Percentiles rank a stretch among this genome's conserved stretches.
Conservation (phyloP, 2,797 vertebrate genomes). For the Jordanella pulchra region DNA sequence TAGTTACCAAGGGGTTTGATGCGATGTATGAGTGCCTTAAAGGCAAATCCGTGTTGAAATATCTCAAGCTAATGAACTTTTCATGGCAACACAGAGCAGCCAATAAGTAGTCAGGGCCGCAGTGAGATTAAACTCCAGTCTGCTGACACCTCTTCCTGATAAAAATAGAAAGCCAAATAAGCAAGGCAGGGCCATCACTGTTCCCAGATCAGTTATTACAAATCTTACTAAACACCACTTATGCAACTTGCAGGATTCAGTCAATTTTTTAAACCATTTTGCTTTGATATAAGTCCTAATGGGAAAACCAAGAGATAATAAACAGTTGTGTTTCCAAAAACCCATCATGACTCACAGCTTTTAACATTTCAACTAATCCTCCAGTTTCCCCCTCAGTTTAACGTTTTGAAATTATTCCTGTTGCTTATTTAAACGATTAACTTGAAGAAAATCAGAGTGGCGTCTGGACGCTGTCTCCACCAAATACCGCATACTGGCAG, state of each 20-base stretch:
- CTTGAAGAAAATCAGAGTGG: not conserved
- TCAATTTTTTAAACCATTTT: not conserved
- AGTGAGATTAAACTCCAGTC: conserved; percentile 5
- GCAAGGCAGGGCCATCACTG: not conserved
- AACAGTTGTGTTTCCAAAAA: not conserved
- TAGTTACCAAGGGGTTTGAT: not conserved
- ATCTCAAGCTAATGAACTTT: conserved; percentile 15
- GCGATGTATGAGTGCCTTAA: not conserved
- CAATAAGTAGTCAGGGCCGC: conserved; percentile 29
- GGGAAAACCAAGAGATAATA: not conserved
- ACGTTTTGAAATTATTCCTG: not conserved
- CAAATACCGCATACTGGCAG: not conserved
- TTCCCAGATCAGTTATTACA: not conserved
- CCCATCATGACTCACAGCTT: not conserved
- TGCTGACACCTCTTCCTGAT: not conserved
- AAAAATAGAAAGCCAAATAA: not conserved
- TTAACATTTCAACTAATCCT: not conserved
- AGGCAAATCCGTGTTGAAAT: conserved; percentile 1
- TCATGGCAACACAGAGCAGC: conserved; percentile 52
- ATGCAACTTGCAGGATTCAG: not conserved
- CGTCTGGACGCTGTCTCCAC: too few species aligned
- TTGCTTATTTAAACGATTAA: not conserved
- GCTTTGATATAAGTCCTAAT: not conserved
- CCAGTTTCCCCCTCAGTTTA: not conserved
- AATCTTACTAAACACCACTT: not conserved